Evolutionary conservation across 2,888 invertebrate genomes (phyloP).

Genomic region (Heterodera filipjevi): DNA sequence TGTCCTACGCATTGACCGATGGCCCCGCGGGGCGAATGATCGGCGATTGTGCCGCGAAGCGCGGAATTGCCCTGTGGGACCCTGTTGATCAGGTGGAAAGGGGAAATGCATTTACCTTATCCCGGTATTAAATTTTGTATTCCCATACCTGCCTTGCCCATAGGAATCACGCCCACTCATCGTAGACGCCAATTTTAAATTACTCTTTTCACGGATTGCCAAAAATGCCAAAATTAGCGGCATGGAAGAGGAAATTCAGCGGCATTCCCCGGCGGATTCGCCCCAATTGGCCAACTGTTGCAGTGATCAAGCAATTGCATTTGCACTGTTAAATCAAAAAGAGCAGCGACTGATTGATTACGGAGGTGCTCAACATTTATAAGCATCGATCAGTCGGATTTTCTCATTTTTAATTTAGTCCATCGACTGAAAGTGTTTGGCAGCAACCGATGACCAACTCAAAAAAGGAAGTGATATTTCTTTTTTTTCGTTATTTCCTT

Average conservation of each 20-base stretch:
- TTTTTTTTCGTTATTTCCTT: too few relatives aligned
- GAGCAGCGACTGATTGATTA: conserved; percentile 23
- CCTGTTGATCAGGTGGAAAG: conserved; percentile 22
- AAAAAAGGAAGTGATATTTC: too few relatives aligned
- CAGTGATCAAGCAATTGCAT: conserved; percentile 25
- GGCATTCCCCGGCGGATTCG: neutral
- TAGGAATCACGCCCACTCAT: conserved; percentile 26
- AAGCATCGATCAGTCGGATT: neutral
- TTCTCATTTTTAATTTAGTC: neutral
- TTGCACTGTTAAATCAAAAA: conserved; percentile 23
- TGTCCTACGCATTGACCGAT: neutral
- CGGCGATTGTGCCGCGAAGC: conserved; percentile 21
- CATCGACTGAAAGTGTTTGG: neutral
- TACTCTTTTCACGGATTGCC: conserved; percentile 17
- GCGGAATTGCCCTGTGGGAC: conserved; percentile 22
- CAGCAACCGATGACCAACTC: too few relatives aligned
- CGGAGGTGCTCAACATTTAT: conserved; percentile 12
- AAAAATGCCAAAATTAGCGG: neutral
- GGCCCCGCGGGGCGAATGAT: conserved; percentile 17
- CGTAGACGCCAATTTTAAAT: conserved; percentile 12
- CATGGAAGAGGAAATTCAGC: neutral
- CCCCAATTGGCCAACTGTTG: conserved; percentile 4
- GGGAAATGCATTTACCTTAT: too few relatives aligned
- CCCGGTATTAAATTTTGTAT: neutral
- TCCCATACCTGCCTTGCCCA: neutral